Evolutionary conservation across 1,140 invertebrate species (phyloP), one percentile per base, ranked within the genome.

Genomic region (Metopolophium dirhodum): DNA sequence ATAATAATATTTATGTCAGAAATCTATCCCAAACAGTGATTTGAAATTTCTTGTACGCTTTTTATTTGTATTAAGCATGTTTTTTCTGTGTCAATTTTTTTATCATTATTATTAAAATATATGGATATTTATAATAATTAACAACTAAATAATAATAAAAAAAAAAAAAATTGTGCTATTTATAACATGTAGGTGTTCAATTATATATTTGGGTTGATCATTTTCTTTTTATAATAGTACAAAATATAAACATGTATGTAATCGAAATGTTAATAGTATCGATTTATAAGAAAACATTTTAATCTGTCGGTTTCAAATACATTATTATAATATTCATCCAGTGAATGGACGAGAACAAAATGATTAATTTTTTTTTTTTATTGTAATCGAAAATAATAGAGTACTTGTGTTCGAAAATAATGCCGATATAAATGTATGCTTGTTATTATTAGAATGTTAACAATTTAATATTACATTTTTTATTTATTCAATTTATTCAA

Each of bases 71-170:
- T 93, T 93, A 93, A 86, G 91, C 91, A 93, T 86, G 91, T 93
- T 93, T 93, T 92, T 93, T 93, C 91, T 86, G 91, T 93, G 91
- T 93, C 91, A 93, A 93, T 93, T 93, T 93, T 90, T 93, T 93
- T 91, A 93, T 93, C 37, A 86, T 93, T 45, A 93, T 93, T 86
- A 93, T 93, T 93, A 85, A 86, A 92, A 85, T 92, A 85, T 85
- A 93, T 93, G 91, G 41, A 86, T 82, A 92, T 92, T 83, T 51
- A 92, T 92, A 92, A 83, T 93, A 93, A 92, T 93, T 86, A 93
- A 86, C 49, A 93, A 93, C 91, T 93, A 85, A 85, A 93, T 57
- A 92, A 83, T 41, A 90, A 86, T 85, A 91, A 91, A 6, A 82
- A 91, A 20, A 83, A 49, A 82, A 51, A 91, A 83, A 37, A 35